Conservation (phyloP, 2,113 vertebrate species). For the Rhabdornis inornatus region DNA sequence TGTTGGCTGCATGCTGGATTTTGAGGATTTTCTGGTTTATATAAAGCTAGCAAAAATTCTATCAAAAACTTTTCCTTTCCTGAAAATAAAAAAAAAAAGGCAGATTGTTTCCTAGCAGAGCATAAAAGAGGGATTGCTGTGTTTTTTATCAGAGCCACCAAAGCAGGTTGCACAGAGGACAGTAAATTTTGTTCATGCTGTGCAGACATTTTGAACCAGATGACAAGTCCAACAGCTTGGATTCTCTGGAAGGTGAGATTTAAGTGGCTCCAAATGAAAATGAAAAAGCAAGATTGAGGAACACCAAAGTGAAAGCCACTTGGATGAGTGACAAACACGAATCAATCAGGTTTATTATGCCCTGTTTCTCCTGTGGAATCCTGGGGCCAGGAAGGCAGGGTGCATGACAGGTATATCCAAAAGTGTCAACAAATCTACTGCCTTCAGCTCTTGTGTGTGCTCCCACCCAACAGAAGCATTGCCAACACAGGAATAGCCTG, state of each 20-base stretch:
- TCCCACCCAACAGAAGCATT: background rate
- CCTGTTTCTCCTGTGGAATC: constrained; percentile 24
- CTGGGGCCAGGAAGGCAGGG: constrained; percentile 25
- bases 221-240: constrained; percentile 56
- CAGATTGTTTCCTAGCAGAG: constrained; percentile 54
- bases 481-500: constrained; percentile 19
- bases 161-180: constrained; percentile 61
- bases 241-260: constrained; percentile 57
- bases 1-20: background rate
- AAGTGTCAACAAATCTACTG: constrained; percentile 29
- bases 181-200: constrained; percentile 55
- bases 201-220: constrained; percentile 69
- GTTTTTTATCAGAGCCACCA: constrained; percentile 56
- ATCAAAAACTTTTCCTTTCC: constrained; percentile 28
- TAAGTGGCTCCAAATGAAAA: constrained; percentile 59
- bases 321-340: constrained; percentile 63
- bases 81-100: background rate
- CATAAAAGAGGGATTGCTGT: constrained; percentile 60
- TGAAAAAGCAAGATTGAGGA: constrained; percentile 52
- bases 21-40: constrained; percentile 23
- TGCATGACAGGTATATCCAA: constrained; percentile 29
- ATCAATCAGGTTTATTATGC: constrained; percentile 67
- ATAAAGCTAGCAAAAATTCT: constrained; percentile 42
- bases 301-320: constrained; percentile 46
- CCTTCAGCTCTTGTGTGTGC: background rate